Evolutionary conservation across 2,113 vertebrate genomes (phyloP).

Genomic region (Prolemur simus): DNA sequence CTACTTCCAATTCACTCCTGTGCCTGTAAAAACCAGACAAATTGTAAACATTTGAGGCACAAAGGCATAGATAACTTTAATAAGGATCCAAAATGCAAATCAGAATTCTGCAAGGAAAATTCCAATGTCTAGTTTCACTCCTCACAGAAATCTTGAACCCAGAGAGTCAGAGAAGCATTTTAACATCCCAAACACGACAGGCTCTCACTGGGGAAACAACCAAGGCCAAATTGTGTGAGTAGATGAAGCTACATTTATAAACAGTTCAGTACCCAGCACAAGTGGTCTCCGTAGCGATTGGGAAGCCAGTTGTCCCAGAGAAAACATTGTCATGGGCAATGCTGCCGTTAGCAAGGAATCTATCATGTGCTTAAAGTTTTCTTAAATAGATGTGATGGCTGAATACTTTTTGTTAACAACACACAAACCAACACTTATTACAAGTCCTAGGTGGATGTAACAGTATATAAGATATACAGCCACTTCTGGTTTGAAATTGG

Average conservation of each 20-base stretch:
- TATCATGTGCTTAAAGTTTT: background rate
- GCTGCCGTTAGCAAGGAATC: background rate
- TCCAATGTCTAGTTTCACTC: background rate
- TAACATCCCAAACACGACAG: background rate
- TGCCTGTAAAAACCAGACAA: background rate
- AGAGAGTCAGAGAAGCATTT: background rate
- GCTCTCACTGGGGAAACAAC: background rate
- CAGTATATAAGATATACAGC: rapidly evolving
- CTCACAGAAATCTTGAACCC: background rate
- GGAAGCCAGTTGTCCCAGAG: background rate
- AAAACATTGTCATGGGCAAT: background rate
- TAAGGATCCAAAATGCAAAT: slow-evolving; percentile 47
- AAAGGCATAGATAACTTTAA: slow-evolving; percentile 28
- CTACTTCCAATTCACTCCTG: background rate
- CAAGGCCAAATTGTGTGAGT: background rate
- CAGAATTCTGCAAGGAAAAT: slow-evolving; percentile 42
- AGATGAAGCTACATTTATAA: background rate
- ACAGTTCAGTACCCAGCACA: background rate
- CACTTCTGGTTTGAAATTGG: background rate
- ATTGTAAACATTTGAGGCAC: slow-evolving; percentile 30
- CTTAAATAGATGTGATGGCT: background rate
- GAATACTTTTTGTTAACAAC: background rate
- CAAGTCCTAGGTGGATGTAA: background rate
- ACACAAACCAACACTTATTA: background rate
- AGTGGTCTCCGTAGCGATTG: background rate